Percentiles rank a stretch among this genome's conserved stretches.
Conservation (phyloP, 2,888 invertebrate species). For the Melieria omissa region DNA sequence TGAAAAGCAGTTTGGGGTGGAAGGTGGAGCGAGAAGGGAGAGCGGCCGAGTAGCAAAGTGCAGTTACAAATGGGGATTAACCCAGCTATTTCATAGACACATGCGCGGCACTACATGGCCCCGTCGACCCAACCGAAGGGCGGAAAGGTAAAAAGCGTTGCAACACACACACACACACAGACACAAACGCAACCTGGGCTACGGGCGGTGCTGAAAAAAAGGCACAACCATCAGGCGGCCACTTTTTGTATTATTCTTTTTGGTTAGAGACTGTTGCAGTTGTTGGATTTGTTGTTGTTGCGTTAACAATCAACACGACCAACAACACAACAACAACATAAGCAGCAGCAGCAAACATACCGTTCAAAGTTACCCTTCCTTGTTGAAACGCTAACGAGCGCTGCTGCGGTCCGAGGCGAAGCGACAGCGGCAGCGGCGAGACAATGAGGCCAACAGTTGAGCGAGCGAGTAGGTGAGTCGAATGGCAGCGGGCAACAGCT, state of each 20-base stretch:
- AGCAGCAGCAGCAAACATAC: slow-evolving; percentile 13
- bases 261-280: slow-evolving; percentile 6
- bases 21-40: background rate
- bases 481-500: no score
- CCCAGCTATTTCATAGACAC: no score
- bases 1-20: background rate
- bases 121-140: no score
- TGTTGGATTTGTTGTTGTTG: slow-evolving; percentile 8
- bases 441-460: no score
- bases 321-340: background rate
- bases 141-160: no score
- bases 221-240: background rate
- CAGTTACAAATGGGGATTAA: no score
- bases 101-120: no score
- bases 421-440: no score
- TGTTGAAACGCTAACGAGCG: slow-evolving; percentile 2
- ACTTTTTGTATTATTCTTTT: background rate
- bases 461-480: no score
- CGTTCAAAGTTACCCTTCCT: slow-evolving; percentile 19
- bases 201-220: background rate
- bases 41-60: no score
- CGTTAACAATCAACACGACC: no score
- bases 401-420: no score
- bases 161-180: background rate
- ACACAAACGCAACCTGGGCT: background rate